These are phyloP conservation scores for Mesocricetus auratus DNA, from an alignment of 2,113 vertebrate genomes.

Conservation along the genomic window DNA sequence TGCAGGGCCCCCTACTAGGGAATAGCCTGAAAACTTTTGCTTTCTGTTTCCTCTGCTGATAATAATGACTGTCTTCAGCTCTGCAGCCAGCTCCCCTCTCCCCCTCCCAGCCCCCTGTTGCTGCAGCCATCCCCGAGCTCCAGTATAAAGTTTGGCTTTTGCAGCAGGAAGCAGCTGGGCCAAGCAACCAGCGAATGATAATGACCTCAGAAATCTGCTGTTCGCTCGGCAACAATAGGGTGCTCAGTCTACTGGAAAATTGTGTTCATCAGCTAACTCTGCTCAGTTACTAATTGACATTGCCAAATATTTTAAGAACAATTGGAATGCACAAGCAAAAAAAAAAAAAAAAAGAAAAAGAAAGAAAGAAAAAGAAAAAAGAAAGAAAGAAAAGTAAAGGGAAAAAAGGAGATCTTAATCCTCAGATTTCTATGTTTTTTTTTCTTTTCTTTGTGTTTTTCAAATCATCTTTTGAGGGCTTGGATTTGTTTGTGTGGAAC, in stretches of 20 bases:
- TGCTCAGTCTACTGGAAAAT: slow-evolving; percentile 99
- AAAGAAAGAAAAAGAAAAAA: slow-evolving; percentile 80
- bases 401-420: slow-evolving; percentile 97
- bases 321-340: slow-evolving; percentile 98
- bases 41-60: slow-evolving; percentile 88
- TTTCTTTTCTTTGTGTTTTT: slow-evolving; percentile 76
- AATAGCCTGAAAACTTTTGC: slow-evolving; percentile 89
- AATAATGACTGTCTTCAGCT: slow-evolving; percentile 86
- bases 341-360: slow-evolving; percentile 75
- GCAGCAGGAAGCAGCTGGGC: slow-evolving; percentile 99
- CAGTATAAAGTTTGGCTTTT: slow-evolving; percentile 98
- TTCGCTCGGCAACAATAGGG: slow-evolving; percentile 99
- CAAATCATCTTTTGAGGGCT: slow-evolving; percentile 60
- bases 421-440: slow-evolving; percentile 91
- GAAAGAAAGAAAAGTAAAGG: slow-evolving; percentile 77
- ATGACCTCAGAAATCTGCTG: slow-evolving; percentile 99
- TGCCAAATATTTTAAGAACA: slow-evolving; percentile 99
- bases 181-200: slow-evolving; percentile 99
- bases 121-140: slow-evolving; percentile 92
- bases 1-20: slow-evolving; percentile 47
- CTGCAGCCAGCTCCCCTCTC: slow-evolving; percentile 87
- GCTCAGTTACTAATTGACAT: slow-evolving; percentile 99
- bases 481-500: slow-evolving; percentile 86
- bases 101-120: slow-evolving; percentile 91
- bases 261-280: slow-evolving; percentile 99